phyloP scores from a whole-genome alignment of 2,797 vertebrate species.

The Lagorchestes hirsutus region DNA sequence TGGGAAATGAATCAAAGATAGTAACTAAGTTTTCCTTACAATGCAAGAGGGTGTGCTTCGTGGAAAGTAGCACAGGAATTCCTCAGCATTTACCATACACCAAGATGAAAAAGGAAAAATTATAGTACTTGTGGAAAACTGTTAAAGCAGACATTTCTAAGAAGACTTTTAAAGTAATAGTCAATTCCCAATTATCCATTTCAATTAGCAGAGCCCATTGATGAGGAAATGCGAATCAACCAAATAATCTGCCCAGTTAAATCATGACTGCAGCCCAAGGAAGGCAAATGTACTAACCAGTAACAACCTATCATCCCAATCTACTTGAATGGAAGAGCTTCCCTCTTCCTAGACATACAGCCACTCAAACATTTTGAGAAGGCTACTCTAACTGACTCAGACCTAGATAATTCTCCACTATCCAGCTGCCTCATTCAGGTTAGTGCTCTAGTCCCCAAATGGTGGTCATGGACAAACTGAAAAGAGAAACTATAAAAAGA shows the following conservation, averaged over 20 bases:
- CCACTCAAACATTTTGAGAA: background rate
- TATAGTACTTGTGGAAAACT: background rate
- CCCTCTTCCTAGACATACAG: background rate
- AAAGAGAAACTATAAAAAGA: background rate
- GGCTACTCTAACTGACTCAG: background rate
- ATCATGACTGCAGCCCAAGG: background rate
- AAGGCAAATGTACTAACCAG: background rate
- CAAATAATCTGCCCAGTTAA: background rate
- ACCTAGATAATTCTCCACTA: background rate
- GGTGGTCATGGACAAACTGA: background rate
- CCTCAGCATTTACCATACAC: background rate
- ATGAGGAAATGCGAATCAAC: conserved; percentile 8
- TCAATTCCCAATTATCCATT: conserved; percentile 38
- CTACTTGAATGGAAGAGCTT: background rate
- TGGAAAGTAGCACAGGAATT: background rate
- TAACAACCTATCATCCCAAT: background rate
- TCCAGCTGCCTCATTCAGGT: background rate
- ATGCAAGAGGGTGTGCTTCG: background rate
- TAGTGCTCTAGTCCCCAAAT: background rate
- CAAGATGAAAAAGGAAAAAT: background rate
- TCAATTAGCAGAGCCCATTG: conserved; percentile 25
- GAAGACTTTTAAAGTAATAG: background rate
- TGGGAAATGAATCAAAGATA: background rate
- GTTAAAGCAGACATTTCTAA: conserved; percentile 16
- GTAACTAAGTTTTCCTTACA: background rate